Conservation (phyloP, 1,140 invertebrate genomes). For the Periplaneta americana region DNA sequence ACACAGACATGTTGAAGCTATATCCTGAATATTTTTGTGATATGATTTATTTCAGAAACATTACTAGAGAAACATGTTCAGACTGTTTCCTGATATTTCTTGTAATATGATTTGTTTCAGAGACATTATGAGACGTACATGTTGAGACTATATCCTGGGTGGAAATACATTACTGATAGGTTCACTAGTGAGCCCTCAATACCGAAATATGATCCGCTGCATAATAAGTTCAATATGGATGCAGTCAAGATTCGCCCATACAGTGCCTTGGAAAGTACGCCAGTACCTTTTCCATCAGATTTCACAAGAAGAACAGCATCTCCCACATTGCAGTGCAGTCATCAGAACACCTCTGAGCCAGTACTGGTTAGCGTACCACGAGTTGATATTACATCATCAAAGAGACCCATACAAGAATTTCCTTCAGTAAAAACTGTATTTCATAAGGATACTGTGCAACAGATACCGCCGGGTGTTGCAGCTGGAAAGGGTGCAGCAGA, state of each 20-base stretch:
- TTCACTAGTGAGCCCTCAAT: not conserved
- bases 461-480: not conserved
- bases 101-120: constrained; percentile 30
- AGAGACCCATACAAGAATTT: not conserved
- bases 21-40: no score
- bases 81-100: no score
- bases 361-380: not conserved
- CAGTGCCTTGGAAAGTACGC: not conserved
- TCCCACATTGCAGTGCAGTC: not conserved
- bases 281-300: not conserved
- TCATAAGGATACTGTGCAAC: not conserved
- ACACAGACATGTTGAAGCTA: no score
- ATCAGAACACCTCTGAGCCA: not conserved
- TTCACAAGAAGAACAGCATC: not conserved
- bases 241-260: not conserved
- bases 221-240: not conserved
- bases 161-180: not conserved
- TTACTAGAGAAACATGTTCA: no score
- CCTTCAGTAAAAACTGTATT: not conserved
- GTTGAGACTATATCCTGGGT: constrained; percentile 20
- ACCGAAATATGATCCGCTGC: not conserved
- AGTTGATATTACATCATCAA: not conserved
- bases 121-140: constrained; percentile 38
- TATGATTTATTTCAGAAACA: no score
- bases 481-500: not conserved